Evolutionary conservation across 2,888 invertebrate genomes (phyloP), one percentile per base, ranked within the genome.

Genomic region (Thera obeliscata): DNA sequence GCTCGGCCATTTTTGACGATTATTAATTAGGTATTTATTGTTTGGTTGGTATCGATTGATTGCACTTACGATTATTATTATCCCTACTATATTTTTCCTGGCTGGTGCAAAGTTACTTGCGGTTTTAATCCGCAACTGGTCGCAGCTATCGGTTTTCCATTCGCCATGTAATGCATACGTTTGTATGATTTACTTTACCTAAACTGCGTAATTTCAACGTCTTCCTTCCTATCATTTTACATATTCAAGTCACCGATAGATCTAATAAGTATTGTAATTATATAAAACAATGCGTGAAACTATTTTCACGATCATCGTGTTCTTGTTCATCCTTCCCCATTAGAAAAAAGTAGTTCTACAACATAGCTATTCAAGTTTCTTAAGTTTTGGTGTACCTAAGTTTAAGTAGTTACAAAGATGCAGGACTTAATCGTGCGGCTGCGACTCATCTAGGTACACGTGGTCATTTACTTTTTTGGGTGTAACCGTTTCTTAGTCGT

Each of bases 101-200:
- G 63, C 63, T 72, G 84, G 87, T 87, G 85, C 85, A 74, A 72
- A 76, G 79, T 88, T 90, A 86, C 88, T 83, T 89, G 90, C 76
- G 89, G 90, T 90, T 85, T 81, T 73, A 81, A 84, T 86, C 87
- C 85, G 85, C 89, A 88, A 86, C 87, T 82, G 81, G 78, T 79
- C 77, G 78, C 77, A 81, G 79, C 83, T 87, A 90, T 90, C 86
- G 87, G 88, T 90, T 89, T 89, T 89, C 90, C 78, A 80, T 72
- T 78, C 71, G 74, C 73, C 69, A 69, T 76, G 82, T 80, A 81
- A 75, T 74, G 61, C 69, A 72, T 74, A 72, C 71, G 68, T 72
- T 64, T 70, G 67, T 62, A 67, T 59, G 33, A 56, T 64, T 61
- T 61, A 66, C 38, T 43, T 66, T 62, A 65, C 54, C 48, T 49